Evolutionary conservation across 2,113 vertebrate species (phyloP).

Genomic region (Malurus melanocephalus): DNA sequence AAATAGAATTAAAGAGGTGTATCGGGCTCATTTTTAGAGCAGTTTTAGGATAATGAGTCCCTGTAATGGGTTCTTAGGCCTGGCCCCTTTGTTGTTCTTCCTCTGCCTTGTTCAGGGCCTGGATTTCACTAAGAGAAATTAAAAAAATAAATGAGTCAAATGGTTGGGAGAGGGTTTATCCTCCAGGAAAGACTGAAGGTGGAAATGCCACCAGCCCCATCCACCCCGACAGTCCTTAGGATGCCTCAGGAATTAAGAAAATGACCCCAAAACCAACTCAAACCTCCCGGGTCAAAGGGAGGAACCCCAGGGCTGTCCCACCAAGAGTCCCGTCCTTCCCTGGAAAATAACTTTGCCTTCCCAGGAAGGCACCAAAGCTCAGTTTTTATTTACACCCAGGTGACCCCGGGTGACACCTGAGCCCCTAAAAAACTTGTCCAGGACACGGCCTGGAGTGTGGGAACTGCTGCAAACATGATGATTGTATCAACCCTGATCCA

Average conservation of each 20-base stretch:
- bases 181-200: neutral
- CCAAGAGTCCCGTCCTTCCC: neutral
- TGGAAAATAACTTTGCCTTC: neutral
- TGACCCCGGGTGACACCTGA: accelerated
- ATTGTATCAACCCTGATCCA: no score
- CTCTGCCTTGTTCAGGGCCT: neutral
- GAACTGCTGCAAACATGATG: neutral
- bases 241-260: neutral
- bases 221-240: neutral
- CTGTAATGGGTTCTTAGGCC: neutral
- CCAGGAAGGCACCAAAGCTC: neutral
- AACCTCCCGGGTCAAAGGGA: neutral
- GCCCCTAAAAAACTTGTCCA: neutral
- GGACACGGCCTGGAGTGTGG: neutral
- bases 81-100: accelerated
- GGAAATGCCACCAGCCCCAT: neutral
- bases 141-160: neutral
- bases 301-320: neutral
- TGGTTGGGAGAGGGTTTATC: neutral
- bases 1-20: neutral
- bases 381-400: neutral
- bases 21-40: neutral
- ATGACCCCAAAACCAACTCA: accelerated
- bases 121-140: neutral
- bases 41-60: neutral